Evolutionary conservation across 1,140 invertebrate genomes (phyloP).

Genomic region (Bombus balteatus): DNA sequence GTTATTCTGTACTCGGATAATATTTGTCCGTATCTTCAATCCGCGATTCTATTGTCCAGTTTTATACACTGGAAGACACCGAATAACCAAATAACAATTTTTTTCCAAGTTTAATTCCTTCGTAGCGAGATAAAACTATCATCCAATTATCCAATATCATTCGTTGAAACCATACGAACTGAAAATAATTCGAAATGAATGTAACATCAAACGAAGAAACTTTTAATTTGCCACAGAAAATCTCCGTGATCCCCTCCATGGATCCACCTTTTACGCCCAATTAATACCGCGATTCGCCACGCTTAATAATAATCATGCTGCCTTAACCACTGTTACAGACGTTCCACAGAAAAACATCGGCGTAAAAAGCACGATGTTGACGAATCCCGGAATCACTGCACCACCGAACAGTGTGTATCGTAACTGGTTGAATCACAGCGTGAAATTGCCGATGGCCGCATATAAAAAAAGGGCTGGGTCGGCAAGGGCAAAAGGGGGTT

Average conservation of each 20-base stretch:
- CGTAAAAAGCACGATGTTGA: neutral
- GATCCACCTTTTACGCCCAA: neutral
- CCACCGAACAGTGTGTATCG: neutral
- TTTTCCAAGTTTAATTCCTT: too few relatives aligned
- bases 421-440: constrained; percentile 26
- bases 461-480: constrained; percentile 50
- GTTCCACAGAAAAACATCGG: neutral
- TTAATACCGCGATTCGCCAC: neutral
- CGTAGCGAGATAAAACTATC: too few relatives aligned
- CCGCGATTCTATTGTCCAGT: too few relatives aligned
- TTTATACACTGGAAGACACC: too few relatives aligned
- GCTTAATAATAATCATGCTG: neutral
- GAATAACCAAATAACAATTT: too few relatives aligned
- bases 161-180: neutral
- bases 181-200: neutral
- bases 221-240: neutral
- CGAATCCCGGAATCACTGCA: neutral
- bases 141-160: too few relatives aligned
- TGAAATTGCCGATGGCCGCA: constrained; percentile 57
- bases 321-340: neutral
- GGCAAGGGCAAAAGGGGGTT: neutral
- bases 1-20: too few relatives aligned
- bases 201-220: too few relatives aligned
- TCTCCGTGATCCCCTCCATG: fast-evolving
- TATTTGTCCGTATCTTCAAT: too few relatives aligned